These are phyloP conservation scores for Sebastes iracundus DNA, from an alignment of 2,797 vertebrate genomes.

Conservation along the genomic window DNA sequence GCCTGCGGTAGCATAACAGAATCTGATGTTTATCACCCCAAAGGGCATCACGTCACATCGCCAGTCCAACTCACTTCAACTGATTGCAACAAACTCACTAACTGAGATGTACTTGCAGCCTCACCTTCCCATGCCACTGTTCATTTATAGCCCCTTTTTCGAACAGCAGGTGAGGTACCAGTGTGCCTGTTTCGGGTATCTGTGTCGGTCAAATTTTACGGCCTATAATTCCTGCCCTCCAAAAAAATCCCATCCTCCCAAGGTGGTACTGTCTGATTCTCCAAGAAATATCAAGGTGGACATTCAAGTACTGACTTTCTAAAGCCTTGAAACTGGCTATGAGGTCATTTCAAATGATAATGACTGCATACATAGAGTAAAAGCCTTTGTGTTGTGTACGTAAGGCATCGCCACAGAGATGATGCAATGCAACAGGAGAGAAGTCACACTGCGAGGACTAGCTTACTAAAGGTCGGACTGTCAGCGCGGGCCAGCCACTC, in stretches of 20 bases:
- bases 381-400: slow-evolving; percentile 9
- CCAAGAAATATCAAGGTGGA: neutral
- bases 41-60: slow-evolving; percentile 43
- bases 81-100: slow-evolving; percentile 36
- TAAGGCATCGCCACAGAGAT: slow-evolving; percentile 20
- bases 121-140: slow-evolving; percentile 20
- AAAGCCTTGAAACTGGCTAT: neutral
- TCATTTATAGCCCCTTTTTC: neutral
- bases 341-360: slow-evolving; percentile 24
- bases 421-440: slow-evolving; percentile 43
- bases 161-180: neutral
- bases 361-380: neutral
- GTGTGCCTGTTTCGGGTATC: neutral
- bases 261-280: neutral
- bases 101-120: slow-evolving; percentile 22
- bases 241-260: neutral
- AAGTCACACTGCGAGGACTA: slow-evolving; percentile 56
- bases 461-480: slow-evolving; percentile 80
- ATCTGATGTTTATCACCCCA: slow-evolving; percentile 55
- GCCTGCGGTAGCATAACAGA: slow-evolving; percentile 32
- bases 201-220: neutral
- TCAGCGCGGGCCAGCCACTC: slow-evolving; percentile 59
- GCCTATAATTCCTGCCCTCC: neutral
- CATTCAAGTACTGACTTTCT: neutral
- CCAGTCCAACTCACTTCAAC: slow-evolving; percentile 35